Evolutionary conservation across 2,888 invertebrate species (phyloP).

Genomic region (Sceliomorpha sp.): DNA sequence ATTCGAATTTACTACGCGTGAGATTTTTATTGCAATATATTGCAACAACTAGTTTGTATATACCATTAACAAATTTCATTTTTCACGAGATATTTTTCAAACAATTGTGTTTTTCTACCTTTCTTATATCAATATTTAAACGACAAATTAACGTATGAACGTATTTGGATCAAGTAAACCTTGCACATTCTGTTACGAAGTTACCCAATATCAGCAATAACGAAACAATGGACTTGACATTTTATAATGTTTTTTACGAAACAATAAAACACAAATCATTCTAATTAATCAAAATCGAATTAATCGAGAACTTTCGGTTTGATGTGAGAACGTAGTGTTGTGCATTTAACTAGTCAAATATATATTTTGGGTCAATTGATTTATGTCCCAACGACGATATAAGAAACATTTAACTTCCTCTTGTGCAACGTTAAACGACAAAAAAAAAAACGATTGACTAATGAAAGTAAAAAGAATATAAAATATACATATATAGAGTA

Average conservation of each 20-base stretch:
- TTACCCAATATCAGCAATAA: constrained; percentile 1
- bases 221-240: background rate
- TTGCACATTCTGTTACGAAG: background rate
- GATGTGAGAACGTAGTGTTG: constrained; percentile 16
- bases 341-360: constrained; percentile 4
- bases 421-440: no score
- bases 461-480: no score
- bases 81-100: no score
- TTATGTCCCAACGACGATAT: constrained; percentile 4
- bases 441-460: no score
- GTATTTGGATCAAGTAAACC: background rate
- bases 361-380: constrained; percentile 21
- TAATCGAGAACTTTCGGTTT: background rate
- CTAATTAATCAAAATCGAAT: background rate
- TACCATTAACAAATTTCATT: no score
- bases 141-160: constrained; percentile 1
- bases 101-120: no score
- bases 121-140: no score
- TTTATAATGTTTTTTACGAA: constrained; percentile 5
- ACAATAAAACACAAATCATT: background rate
- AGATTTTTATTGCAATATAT: no score
- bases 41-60: no score
- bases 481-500: no score
- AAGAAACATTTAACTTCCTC: background rate
- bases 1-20: no score